Percentiles rank a stretch among this genome's conserved stretches.
Conservation (phyloP, 2,113 vertebrate genomes). For the Pelvicachromis taeniatus region DNA sequence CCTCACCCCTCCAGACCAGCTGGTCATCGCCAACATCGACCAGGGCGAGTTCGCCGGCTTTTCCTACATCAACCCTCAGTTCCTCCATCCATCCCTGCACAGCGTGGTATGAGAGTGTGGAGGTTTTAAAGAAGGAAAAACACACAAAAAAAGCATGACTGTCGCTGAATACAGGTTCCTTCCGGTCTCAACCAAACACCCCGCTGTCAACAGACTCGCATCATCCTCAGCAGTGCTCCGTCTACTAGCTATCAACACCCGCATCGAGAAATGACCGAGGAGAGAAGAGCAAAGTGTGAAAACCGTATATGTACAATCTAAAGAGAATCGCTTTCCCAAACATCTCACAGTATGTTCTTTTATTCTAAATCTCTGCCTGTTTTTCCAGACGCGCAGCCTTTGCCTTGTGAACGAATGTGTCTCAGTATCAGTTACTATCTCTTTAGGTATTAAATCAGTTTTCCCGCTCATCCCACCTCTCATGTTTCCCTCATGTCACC, state of each 20-base stretch:
- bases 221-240: conserved; percentile 26
- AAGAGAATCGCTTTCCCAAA: background rate
- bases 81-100: conserved; percentile 81
- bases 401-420: conserved; percentile 30
- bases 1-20: conserved; percentile 92
- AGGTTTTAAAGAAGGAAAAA: background rate
- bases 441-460: conserved; percentile 5
- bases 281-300: background rate
- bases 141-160: background rate
- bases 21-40: conserved; percentile 98
- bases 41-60: conserved; percentile 97
- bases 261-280: conserved; percentile 12
- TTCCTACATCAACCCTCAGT: conserved; percentile 93
- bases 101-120: conserved; percentile 80
- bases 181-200: conserved; percentile 6
- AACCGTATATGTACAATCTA: background rate
- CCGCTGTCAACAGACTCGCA: conserved; percentile 11
- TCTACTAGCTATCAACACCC: conserved; percentile 15
- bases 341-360: conserved; percentile 14
- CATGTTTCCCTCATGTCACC: background rate
- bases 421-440: conserved; percentile 9
- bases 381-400: conserved; percentile 13
- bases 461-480: background rate
- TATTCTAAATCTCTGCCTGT: background rate
- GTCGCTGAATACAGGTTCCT: conserved; percentile 29